Base-by-base conservation (phyloP, 2,113 vertebrate species). In the Microcebus murinus region DNA sequence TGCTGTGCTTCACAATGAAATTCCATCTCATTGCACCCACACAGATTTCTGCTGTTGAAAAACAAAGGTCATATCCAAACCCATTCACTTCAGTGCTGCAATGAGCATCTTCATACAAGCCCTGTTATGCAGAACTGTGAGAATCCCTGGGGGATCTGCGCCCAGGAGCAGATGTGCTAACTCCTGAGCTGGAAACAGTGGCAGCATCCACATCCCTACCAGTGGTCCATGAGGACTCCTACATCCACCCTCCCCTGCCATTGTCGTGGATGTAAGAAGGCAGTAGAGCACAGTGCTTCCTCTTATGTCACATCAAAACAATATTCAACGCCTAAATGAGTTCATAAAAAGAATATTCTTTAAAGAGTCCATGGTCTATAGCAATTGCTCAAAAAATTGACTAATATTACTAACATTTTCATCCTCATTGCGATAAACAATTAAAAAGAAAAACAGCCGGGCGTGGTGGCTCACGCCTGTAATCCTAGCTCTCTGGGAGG, bases 401-500 rank as follows among this genome's bases (percentile, higher is more conserved):
- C 8, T 45, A 27, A 83, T 79, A 31, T 68, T 14, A 67, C 12
- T 42, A 84, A 70, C 57, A 63, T 34, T 23, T 76, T 89, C 15
- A 3, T 1, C 3, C 1, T 65, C 2, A 31, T 77, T 89, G 59
- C 77, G 94, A 25, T 36, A 90, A 84, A 74, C 57, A 91, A 42
- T 79, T 55, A 95, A 13, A 84, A 89, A 91, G 8, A 94, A 70
- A 91, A 98, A 84, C 48, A 87, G 70, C n/a, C n/a, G n/a, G n/a
- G n/a, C n/a, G n/a, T n/a, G n/a, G n/a, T n/a, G n/a, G n/a, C n/a
- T n/a, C n/a, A n/a, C n/a, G n/a, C n/a, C n/a, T n/a, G n/a, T n/a
- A n/a, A n/a, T n/a, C n/a, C n/a, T n/a, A n/a, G n/a, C n/a, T n/a
- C n/a, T n/a, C n/a, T n/a, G n/a, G n/a, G n/a, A n/a, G n/a, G n/a